Evolutionary conservation across 2,113 vertebrate species (phyloP).

Genomic region (Setophaga kirtlandii): DNA sequence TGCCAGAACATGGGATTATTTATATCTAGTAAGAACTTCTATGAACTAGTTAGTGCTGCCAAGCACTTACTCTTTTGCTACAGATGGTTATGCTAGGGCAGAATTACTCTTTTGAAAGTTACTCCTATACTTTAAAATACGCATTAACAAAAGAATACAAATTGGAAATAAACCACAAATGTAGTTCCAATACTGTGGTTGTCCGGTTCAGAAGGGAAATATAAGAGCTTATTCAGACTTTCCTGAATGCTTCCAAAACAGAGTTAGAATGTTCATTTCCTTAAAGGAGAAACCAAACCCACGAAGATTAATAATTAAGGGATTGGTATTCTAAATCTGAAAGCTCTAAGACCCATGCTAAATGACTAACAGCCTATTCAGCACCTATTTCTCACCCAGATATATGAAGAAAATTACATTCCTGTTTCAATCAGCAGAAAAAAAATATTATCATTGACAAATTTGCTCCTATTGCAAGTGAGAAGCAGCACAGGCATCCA

Average conservation of each 20-base stretch:
- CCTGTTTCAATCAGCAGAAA: neutral
- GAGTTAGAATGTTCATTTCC: neutral
- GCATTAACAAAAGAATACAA: neutral
- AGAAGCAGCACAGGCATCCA: neutral
- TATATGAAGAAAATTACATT: neutral
- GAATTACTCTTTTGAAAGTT: neutral
- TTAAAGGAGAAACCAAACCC: neutral
- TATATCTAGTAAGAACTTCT: slow-evolving; percentile 70
- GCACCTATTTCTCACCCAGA: neutral
- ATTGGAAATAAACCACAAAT: neutral
- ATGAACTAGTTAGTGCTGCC: slow-evolving; percentile 65
- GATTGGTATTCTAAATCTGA: neutral
- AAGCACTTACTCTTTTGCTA: slow-evolving; percentile 37
- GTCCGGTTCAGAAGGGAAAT: neutral
- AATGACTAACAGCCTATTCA: neutral
- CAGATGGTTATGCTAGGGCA: slow-evolving; percentile 30
- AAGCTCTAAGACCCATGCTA: neutral
- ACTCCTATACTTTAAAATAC: slow-evolving; percentile 5
- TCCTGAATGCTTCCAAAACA: neutral
- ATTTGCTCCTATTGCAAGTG: neutral
- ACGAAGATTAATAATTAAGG: neutral
- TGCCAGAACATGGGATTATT: slow-evolving; percentile 70
- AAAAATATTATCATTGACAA: neutral
- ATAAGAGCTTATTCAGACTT: neutral
- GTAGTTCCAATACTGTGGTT: neutral